Conservation (phyloP, 2,888 invertebrate species). For the Trachelus troglodyta region DNA sequence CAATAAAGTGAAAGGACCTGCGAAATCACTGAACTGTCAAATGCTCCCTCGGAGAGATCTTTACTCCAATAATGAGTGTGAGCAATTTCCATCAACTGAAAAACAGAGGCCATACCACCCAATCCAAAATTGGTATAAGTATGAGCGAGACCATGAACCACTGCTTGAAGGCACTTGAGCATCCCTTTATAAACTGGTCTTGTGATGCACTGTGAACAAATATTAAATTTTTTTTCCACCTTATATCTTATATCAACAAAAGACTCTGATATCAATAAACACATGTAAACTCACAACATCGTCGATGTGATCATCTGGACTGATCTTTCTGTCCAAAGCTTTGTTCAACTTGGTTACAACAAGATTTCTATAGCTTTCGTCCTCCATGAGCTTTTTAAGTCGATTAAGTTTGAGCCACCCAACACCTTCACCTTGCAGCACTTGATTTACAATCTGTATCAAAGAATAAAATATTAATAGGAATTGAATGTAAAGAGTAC, state of each 20-base stretch:
- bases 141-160: slow-evolving; percentile 90
- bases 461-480: neutral
- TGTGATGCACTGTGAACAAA: slow-evolving; percentile 78
- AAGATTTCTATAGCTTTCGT: slow-evolving; percentile 97
- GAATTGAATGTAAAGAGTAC: neutral
- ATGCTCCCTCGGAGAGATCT: slow-evolving; percentile 74
- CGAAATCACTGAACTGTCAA: slow-evolving; percentile 67
- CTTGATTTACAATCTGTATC: slow-evolving; percentile 79
- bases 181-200: slow-evolving; percentile 97
- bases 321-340: slow-evolving; percentile 91
- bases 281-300: slow-evolving; percentile 83
- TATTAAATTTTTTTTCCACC: neutral
- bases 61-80: slow-evolving; percentile 99
- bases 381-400: slow-evolving; percentile 96
- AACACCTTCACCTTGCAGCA: slow-evolving; percentile 92
- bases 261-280: slow-evolving; percentile 16
- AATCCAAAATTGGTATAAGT: slow-evolving; percentile 93
- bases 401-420: slow-evolving; percentile 96
- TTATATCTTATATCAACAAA: neutral
- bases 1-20: slow-evolving; percentile 56
- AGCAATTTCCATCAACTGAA: slow-evolving; percentile 96
- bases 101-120: slow-evolving; percentile 97
- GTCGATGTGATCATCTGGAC: slow-evolving; percentile 96
- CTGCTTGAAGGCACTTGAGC: slow-evolving; percentile 90
- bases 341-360: slow-evolving; percentile 95